Evolutionary conservation across 2,888 invertebrate genomes (phyloP).

Genomic region (Trissolcus brochymenae): DNA sequence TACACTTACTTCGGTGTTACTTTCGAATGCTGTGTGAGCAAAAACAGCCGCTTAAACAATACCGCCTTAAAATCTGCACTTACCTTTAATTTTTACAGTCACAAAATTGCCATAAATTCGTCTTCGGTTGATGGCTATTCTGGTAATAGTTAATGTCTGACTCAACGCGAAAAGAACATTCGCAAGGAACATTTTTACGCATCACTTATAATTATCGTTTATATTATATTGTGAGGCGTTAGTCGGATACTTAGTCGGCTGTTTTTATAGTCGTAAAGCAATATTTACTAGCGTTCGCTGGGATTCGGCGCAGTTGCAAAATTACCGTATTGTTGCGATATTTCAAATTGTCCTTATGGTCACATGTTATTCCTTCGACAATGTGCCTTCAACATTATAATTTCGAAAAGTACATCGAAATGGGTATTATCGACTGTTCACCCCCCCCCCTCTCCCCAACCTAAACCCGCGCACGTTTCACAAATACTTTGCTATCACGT

Average conservation of each 20-base stretch:
- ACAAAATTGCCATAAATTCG: constrained; percentile 51
- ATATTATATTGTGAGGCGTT: constrained; percentile 62
- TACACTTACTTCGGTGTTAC: constrained; percentile 61
- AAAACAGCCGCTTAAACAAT: constrained; percentile 67
- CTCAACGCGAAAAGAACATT: constrained; percentile 67
- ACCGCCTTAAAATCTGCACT: constrained; percentile 73
- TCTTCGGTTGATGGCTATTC: constrained; percentile 67
- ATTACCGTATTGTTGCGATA: too few relatives aligned
- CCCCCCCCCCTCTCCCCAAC: too few relatives aligned
- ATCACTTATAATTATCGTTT: constrained; percentile 69
- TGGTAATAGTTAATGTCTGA: constrained; percentile 69
- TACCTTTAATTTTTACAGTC: constrained; percentile 71
- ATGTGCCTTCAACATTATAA: too few relatives aligned
- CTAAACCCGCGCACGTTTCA: too few relatives aligned
- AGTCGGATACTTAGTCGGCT: constrained; percentile 65
- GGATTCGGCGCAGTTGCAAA: constrained; percentile 11
- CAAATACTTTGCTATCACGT: too few relatives aligned
- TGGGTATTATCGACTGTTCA: too few relatives aligned
- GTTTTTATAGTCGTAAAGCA: constrained; percentile 69
- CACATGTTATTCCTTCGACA: too few relatives aligned
- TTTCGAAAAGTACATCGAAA: too few relatives aligned
- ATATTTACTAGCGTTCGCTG: constrained; percentile 51
- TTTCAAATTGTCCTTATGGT: too few relatives aligned
- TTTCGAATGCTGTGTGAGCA: constrained; percentile 59
- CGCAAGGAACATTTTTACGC: constrained; percentile 63